Base-by-base conservation (phyloP, 2,113 vertebrate species). In the Gavia stellata region DNA sequence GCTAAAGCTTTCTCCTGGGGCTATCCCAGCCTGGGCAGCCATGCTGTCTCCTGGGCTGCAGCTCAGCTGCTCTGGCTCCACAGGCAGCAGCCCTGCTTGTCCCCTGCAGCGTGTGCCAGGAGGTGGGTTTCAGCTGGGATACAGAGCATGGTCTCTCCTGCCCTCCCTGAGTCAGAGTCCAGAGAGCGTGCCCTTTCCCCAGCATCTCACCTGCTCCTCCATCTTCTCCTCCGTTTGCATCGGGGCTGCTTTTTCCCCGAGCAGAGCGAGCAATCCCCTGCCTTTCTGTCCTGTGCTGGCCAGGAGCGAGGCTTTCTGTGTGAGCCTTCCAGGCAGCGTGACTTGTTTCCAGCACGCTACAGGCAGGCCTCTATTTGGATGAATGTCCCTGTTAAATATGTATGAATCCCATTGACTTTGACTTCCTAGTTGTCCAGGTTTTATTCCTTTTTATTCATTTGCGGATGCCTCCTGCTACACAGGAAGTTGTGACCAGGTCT, bases 311-410 rank as follows among this genome's bases (percentile, higher is more conserved):
- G 59, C 24, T 90, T 95, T 80, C 85, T 88, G 31, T 87, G 58
- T 53, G 49, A 91, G 67, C 56, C 40, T 92, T 58, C 45, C 72
- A 80, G 81, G 87, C 87, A 83, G 81, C 3, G 5, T 68, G 86
- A 67, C 75, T 95, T 34, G 14, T 50, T 94, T 78, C 82, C 81
- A 93, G 50, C 18, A 8, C 1, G 3, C 58, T 86, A 88, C 87
- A 92, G 75, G 71, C 75, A 94, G 80, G n/a, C 63, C 62, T 93
- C 92, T 93, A 50, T 94, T 92, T 2, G 9, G 50, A 70, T 93
- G 66, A 90, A 86, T n/a, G n/a, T 93, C 55, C 49, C 71, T 93
- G 88, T 90, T 94, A 90, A 93, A 92, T 92, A 96, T 88, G 75
- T 50, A 92, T 94, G 85, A 95, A 90, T 86, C 66, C 3, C 8